Evolutionary conservation across 2,888 invertebrate species (phyloP), one percentile per base, ranked within the genome.

Genomic region (Oithona nana): DNA sequence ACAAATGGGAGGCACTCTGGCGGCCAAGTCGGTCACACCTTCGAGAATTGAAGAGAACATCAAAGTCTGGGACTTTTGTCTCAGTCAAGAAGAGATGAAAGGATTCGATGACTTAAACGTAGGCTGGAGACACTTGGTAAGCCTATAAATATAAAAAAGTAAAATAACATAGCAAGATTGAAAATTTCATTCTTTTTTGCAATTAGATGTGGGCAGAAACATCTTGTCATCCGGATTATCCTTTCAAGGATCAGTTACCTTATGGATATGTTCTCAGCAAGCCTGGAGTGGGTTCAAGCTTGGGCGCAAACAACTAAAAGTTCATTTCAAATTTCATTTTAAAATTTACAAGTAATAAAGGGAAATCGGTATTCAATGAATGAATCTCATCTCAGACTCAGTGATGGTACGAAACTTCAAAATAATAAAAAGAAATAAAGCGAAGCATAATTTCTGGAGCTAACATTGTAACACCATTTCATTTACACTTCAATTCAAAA

Each of bases 171-270:
- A n/a, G n/a, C n/a, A n/a, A n/a, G n/a, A n/a, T n/a, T n/a, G n/a
- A n/a, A n/a, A n/a, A n/a, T n/a, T n/a, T n/a, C n/a, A n/a, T n/a
- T n/a, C n/a, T n/a, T n/a, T n/a, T n/a, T n/a, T n/a, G n/a, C n/a
- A n/a, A n/a, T n/a, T n/a, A n/a, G n/a, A 4, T 59, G 4, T 59
- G 59, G 59, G 59, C 59, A 16, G 59, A 59, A 26, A 59, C 59
- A 11, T 59, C 59, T 1, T 22, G 20, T 20, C 59, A 59, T 26
- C 39, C 39, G 11, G 59, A 59, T 26, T 59, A 59, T 26, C 59
- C 59, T 11, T 59, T 59, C 59, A 59, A 59, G 26, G 48, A 48
- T 48, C 20, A 28, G 16, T 26, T 59, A 2, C 59, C 59, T 16
- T 59, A 22, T 3, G 59, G 28, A 24, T 59, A 59, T 30, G 24